phyloP scores from a whole-genome alignment of 2,113 vertebrate genomes.

The Shinisaurus crocodilurus region DNA sequence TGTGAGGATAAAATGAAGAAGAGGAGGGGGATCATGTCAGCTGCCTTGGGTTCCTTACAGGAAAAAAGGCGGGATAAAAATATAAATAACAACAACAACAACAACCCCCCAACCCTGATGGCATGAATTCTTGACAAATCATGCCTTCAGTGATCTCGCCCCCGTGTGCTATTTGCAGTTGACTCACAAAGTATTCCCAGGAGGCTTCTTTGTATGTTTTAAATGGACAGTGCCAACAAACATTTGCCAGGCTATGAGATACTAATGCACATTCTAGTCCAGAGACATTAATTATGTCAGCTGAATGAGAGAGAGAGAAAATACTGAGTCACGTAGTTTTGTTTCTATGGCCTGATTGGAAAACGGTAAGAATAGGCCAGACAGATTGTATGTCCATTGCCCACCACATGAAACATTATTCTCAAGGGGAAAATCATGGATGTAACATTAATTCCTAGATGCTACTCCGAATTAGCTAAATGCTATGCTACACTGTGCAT shows the following conservation, averaged over 20 bases:
- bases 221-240: background rate
- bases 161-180: background rate
- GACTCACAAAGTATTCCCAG: background rate
- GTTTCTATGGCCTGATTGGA: background rate
- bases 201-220: background rate
- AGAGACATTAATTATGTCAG: background rate
- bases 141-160: background rate
- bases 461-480: background rate
- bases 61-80: too few species aligned
- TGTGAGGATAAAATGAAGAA: too few species aligned
- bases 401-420: background rate
- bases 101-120: too few species aligned
- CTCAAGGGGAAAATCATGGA: background rate
- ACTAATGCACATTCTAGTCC: background rate
- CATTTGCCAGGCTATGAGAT: background rate
- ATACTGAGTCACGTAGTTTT: background rate
- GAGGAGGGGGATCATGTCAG: too few species aligned
- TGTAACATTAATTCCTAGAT: background rate
- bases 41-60: too few species aligned
- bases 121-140: too few species aligned
- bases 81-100: too few species aligned
- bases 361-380: background rate
- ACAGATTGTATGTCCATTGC: background rate
- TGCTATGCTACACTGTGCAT: too few species aligned
- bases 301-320: background rate